Evolutionary conservation across 2,797 vertebrate species (phyloP).

Genomic region (Oreochromis mossambicus): DNA sequence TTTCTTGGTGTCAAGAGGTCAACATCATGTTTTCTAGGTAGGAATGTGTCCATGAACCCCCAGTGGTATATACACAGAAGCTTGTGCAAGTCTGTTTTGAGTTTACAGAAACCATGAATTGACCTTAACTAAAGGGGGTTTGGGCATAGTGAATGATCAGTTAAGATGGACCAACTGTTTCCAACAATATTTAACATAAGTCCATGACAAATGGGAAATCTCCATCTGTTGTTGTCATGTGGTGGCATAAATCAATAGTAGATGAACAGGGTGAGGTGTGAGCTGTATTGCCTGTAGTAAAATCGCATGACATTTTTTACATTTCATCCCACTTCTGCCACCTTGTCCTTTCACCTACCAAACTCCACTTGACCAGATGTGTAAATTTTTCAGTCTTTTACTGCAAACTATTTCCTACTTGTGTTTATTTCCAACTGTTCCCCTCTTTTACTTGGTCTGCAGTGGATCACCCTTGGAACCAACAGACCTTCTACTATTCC

Average conservation of each 20-base stretch:
- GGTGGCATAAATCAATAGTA: background rate
- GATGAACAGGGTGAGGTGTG: background rate
- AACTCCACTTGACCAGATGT: background rate
- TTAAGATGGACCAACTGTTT: background rate
- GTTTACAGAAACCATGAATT: background rate
- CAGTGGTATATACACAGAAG: background rate
- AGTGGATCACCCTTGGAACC: background rate
- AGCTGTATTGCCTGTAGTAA: background rate
- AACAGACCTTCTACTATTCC: slow-evolving; percentile 28
- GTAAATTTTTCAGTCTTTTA: background rate
- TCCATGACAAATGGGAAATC: background rate
- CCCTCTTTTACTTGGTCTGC: background rate
- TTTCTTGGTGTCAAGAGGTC: background rate
- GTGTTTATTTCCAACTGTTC: background rate
- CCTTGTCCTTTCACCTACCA: background rate
- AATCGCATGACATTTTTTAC: background rate
- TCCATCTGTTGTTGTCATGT: background rate
- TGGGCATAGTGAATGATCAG: background rate
- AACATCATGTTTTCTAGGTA: background rate
- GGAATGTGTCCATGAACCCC: background rate
- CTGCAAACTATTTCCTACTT: background rate
- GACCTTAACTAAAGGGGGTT: background rate
- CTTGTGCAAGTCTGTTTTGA: background rate
- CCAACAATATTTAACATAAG: background rate
- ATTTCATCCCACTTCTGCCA: background rate